Base-by-base conservation (phyloP, 2,113 vertebrate genomes). In the Pogonocichla stellata region DNA sequence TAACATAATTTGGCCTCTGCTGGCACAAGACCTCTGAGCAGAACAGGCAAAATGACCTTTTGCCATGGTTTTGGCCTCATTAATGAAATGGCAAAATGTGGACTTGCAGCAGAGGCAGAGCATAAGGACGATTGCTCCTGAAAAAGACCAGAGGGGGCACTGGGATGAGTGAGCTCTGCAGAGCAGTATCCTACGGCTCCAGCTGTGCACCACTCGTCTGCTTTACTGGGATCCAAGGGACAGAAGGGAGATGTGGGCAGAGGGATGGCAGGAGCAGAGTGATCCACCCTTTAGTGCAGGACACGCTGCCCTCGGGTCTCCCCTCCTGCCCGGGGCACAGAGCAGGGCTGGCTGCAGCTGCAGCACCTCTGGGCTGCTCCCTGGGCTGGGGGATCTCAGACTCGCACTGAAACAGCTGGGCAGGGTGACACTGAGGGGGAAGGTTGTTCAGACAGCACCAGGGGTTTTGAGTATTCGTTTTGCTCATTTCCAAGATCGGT, bases 131-230 rank as follows among this genome's bases (percentile, higher is more conserved):
- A 28, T 2, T 4, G 2, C 31, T 43, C 26, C 47, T 19, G 51
- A 14, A 4, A 25, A 26, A 74, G 42, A 2, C 0, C 5, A 14
- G 22, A 19, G 42, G 20, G 19, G 13, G 6, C 26, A 7, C 1
- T 60, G 61, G 20, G 62, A 3, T 17, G 24, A 19, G 43, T 5
- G 77, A 91, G 43, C 48, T 72, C 43, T 86, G 50, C 54, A 31
- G 72, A 69, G 62, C 22, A 40, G 47, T 2, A 1, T 31, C 22
- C 40, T 9, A 3, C 5, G 5, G 79, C 74, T 47, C 25, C 70
- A 20, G 60, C 3, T 87, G 50, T 53, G 51, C 48, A 38, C 3
- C 8, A 2, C 38, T 64, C 0, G 0, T 33, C 22, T 71, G 11
- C 33, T 24, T 33, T 29, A 10, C 19, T 8, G 13, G 57, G 54